phyloP scores from a whole-genome alignment of 2,113 vertebrate species.

The Vombatus ursinus region DNA sequence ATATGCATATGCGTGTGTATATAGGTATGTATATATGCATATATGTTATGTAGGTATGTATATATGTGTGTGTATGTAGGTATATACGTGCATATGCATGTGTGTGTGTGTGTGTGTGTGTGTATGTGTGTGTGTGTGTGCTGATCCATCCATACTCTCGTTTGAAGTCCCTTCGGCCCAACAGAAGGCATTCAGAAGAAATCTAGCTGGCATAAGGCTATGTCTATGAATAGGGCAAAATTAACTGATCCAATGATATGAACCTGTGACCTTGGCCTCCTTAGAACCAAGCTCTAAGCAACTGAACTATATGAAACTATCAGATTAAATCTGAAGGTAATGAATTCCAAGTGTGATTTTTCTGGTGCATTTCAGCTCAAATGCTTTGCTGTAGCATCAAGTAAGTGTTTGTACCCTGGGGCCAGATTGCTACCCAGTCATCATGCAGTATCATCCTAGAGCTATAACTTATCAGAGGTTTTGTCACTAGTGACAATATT shows the following conservation, averaged over 20 bases:
- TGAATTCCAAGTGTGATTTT: not conserved
- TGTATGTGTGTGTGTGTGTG: no score
- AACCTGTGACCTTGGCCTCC: not conserved
- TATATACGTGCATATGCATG: no score
- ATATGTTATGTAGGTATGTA: no score
- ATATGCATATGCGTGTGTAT: no score
- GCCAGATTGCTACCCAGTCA: rapidly evolving
- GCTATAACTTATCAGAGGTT: rapidly evolving
- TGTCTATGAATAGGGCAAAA: not conserved
- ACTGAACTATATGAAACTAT: not conserved
- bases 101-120: no score
- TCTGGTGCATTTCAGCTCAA: not conserved
- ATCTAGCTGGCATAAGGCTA: no score
- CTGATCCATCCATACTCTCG: not conserved
- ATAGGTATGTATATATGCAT: no score
- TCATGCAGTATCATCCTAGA: rapidly evolving
- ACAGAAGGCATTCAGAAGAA: rapidly evolving
- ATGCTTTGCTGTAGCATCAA: rapidly evolving
- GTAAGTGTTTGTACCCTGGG: no score
- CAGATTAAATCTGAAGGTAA: not conserved
- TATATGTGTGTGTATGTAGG: no score
- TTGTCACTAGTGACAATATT: no score
- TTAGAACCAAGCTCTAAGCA: not conserved
- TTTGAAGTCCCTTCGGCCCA: not conserved
- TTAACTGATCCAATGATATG: not conserved